Evolutionary conservation across 2,797 vertebrate species (phyloP).

Genomic region (Muscicapa comitata): DNA sequence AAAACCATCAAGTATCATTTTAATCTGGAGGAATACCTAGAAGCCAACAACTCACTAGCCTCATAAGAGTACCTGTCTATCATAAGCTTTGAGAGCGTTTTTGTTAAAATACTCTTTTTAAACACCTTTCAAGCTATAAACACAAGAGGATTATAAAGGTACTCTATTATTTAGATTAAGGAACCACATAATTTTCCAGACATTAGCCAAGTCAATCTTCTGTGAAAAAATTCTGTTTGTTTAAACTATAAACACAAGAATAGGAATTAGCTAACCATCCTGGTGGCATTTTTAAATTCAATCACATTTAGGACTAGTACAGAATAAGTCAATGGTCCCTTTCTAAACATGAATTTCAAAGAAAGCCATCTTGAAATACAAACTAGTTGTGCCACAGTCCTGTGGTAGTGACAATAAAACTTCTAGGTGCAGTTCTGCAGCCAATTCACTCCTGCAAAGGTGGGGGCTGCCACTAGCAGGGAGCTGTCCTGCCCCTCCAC

Average conservation of each 20-base stretch:
- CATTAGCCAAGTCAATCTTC: neutral
- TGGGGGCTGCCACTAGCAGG: neutral
- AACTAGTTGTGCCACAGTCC: neutral
- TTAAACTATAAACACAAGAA: neutral
- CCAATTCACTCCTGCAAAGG: neutral
- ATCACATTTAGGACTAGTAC: neutral
- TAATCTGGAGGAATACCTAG: neutral
- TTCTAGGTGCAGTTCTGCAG: neutral
- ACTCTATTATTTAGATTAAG: neutral
- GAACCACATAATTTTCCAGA: neutral
- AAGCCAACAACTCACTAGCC: neutral
- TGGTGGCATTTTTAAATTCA: neutral
- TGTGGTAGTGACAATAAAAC: neutral
- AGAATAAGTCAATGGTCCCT: neutral
- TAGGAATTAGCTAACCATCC: neutral
- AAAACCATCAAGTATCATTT: neutral
- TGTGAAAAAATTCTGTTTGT: neutral
- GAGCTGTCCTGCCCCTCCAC: neutral
- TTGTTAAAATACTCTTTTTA: neutral
- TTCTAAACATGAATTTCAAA: neutral
- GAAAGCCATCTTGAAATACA: neutral
- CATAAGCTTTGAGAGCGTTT: neutral
- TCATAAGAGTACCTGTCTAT: neutral
- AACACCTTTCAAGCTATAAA: neutral
- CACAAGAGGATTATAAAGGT: neutral